Base-by-base conservation (phyloP, 2,113 vertebrate genomes). In the Ophiodon elongatus region DNA sequence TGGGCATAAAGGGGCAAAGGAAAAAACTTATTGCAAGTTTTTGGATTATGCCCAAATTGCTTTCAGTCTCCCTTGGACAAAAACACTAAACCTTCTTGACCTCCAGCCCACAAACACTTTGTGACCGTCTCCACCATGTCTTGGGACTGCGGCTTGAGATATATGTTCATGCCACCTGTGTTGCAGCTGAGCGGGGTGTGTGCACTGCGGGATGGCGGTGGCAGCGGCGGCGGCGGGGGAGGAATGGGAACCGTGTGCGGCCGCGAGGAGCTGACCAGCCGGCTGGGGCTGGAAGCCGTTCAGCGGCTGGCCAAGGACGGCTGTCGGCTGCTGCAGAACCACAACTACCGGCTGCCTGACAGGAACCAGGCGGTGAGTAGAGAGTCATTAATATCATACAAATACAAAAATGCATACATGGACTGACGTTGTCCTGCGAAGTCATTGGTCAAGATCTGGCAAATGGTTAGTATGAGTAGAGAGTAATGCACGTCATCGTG, bases 81-180 rank as follows among this genome's bases (percentile, higher is more conserved):
- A 70, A 31, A n/a, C 69, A 25, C 25, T 86, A 45, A 87, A 50
- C 66, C 65, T 57, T 73, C 33, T 27, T 56, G 73, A 73, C 37
- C 19, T 73, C 41, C 8, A 17, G 66, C 67, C 45, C 10, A 52
- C 25, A 31, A 70, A 43, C 23, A 11, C 25, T 56, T 65, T 66
- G 11, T 74, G 31, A 90, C 59, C 8, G 11, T 83, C 57, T 77
- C 59, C 52, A 89, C 56, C 95, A 99, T 99, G 97, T 97, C 97
- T 93, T 99, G 97, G 97, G 97, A 97, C 52, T 99, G 97, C 74
- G 98, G 98, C 80, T 95, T 99, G 93, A 99, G 96, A 95, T 99
- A 97, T 92, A 92, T 98, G 67, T 99, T 99, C 89, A 92, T 99
- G 93, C 96, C 98, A 93, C 97, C 97, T 91, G 96, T 94, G 85